Evolutionary conservation across 37 sponge, comb jelly and placozoan genomes (phyloP).

Genomic region (Dysidea cf. avara): DNA sequence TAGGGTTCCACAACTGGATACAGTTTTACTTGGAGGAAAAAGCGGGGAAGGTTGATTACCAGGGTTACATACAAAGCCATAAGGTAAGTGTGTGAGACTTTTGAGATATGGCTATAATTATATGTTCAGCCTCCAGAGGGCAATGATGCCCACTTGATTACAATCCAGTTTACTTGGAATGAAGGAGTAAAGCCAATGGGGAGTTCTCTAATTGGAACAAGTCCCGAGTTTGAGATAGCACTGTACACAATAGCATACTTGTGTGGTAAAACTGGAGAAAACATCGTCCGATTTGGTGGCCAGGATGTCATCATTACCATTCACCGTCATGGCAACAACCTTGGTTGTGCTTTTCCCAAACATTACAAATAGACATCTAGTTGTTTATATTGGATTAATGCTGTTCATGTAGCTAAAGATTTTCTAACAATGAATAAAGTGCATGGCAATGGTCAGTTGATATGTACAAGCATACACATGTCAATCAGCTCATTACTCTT

Average conservation of each 20-base stretch:
- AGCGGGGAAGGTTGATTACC: conserved; percentile 91
- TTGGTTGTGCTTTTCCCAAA: conserved; percentile 74
- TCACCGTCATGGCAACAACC: conserved; percentile 65
- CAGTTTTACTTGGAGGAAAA: conserved; percentile 92
- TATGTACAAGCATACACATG: no score
- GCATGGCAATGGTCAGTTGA: no score
- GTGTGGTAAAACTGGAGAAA: conserved; percentile 47
- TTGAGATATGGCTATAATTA: background rate
- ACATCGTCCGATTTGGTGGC: conserved; percentile 51
- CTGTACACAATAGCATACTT: conserved; percentile 86
- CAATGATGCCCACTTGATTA: conserved; percentile 39
- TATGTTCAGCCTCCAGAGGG: conserved; percentile 44
- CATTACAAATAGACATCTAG: no score
- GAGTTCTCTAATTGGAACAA: conserved; percentile 82
- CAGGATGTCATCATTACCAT: conserved; percentile 63
- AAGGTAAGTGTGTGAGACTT: no score
- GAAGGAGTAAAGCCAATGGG: conserved; percentile 79
- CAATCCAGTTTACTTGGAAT: conserved; percentile 83
- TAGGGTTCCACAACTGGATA: conserved; percentile 97
- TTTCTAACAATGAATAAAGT: no score
- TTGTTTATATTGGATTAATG: no score
- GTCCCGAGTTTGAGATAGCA: conserved; percentile 95
- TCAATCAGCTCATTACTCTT: no score
- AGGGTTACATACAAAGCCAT: conserved; percentile 74
- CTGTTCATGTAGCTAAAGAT: no score